phyloP scores from a whole-genome alignment of 2,888 invertebrate species.

The Sicus ferrugineus region DNA sequence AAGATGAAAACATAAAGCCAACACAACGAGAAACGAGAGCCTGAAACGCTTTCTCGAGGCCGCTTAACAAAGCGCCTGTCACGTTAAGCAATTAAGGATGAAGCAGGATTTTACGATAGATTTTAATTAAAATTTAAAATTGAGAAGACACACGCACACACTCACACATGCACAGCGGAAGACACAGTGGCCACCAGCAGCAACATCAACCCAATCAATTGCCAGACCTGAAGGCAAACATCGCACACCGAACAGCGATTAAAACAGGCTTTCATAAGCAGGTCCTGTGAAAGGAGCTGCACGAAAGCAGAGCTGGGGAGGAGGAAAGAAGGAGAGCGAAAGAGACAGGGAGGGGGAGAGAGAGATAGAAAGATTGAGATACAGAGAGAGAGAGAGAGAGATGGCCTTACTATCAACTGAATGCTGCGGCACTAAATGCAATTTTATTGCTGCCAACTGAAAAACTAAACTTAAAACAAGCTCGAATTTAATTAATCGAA shows the following conservation, averaged over 20 bases:
- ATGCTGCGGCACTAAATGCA: neutral
- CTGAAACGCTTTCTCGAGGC: neutral
- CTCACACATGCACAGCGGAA: neutral
- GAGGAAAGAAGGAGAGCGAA: neutral
- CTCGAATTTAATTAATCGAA: no score
- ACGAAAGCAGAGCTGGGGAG: neutral
- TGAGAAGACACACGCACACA: slow-evolving; percentile 13
- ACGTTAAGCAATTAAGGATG: neutral
- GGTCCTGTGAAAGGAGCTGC: neutral
- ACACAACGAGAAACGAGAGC: neutral
- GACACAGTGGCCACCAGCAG: no score
- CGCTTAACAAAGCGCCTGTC: neutral
- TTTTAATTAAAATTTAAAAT: slow-evolving; percentile 32
- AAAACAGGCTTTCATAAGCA: neutral
- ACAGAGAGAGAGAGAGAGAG: neutral
- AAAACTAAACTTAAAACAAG: no score
- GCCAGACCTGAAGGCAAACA: slow-evolving; percentile 16
- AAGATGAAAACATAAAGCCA: neutral
- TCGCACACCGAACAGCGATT: slow-evolving; percentile 8
- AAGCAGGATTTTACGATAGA: slow-evolving; percentile 27
- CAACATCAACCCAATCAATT: slow-evolving; percentile 18
- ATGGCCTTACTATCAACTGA: no score
- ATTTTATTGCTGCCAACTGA: neutral
- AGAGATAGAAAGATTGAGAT: neutral
- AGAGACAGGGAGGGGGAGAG: neutral